Percentiles rank a stretch among this genome's conserved stretches.
Evolutionary conservation across 2,888 invertebrate genomes (phyloP).

Genomic region (Caenorhabditis angaria): DNA sequence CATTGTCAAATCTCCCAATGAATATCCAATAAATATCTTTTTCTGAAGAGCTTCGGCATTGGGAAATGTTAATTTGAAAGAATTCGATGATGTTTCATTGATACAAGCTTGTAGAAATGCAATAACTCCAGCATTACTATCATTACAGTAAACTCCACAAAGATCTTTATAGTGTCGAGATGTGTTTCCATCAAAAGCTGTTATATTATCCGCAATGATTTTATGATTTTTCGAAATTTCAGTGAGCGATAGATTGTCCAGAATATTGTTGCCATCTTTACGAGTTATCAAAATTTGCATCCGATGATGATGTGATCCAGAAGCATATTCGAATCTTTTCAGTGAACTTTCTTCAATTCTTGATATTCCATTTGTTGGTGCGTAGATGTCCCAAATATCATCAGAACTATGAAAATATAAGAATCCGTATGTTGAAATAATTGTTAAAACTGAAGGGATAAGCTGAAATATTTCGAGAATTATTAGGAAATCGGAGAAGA

Average conservation of each 20-base stretch:
- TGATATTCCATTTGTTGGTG: constrained; percentile 64
- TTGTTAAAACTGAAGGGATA: constrained; percentile 60
- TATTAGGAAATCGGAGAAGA: neutral
- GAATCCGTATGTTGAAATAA: constrained; percentile 65
- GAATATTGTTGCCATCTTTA: constrained; percentile 62
- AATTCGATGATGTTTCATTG: constrained; percentile 25
- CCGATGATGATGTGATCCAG: constrained; percentile 65
- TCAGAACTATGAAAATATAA: constrained; percentile 65
- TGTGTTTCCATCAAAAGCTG: constrained; percentile 36
- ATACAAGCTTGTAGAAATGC: constrained; percentile 59
- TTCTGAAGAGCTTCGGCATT: constrained; percentile 61
- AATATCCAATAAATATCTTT: constrained; percentile 57
- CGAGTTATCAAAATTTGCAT: constrained; percentile 68
- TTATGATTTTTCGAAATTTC: constrained; percentile 58
- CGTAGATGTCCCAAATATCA: constrained; percentile 71
- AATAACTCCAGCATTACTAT: constrained; percentile 66
- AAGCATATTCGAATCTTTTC: constrained; percentile 65
- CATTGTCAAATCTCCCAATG: constrained; percentile 52
- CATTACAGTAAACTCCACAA: constrained; percentile 69
- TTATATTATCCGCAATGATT: constrained; percentile 55
- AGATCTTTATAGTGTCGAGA: constrained; percentile 57
- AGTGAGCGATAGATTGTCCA: constrained; percentile 49
- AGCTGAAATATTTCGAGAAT: constrained; percentile 51
- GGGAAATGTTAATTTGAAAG: constrained; percentile 61
- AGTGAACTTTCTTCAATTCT: constrained; percentile 64